Evolutionary conservation across 2,888 invertebrate genomes (phyloP), one percentile per base, ranked within the genome.

Genomic region (Chirona hameri): DNA sequence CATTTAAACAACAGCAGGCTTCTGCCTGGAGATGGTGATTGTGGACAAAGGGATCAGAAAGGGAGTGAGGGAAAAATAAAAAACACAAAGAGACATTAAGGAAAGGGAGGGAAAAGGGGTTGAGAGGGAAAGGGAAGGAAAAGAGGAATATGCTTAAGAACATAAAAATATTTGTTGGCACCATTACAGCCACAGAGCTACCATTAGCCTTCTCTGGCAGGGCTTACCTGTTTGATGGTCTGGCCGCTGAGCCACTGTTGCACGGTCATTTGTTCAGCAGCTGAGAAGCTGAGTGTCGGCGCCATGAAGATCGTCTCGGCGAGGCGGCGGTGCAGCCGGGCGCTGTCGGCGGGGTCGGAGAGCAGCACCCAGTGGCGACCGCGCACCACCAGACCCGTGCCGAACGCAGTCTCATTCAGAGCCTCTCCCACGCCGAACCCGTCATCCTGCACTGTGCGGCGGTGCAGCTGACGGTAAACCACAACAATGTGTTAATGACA

Each of bases 391-490:
- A 92, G 86, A 0, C 92, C 92, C 0, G 88, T 87, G 0, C 90
- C 90, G 84, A 88, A 89, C 2, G 89, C 90, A 52, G 90, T 89
- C 86, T 94, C 94, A 85, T 93, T 92, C 31, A 94, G 86, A 0
- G 93, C 88, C 87, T 94, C 93, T 57, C 91, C 92, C 0, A 94
- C 91, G 0, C 94, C 94, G 85, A 92, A 92, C 0, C 90, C 91
- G 86, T 94, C 94, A 86, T 94, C 94, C 80, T 90, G 89, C 4
- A 93, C 87, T 0, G 92, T 88, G 83, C 93, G 89, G 83, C 94
- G 89, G 86, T 94, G 93, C 0, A 93, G 87, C 93, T 93, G 84
- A 39, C 39, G 39, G 39, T 39, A 39, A 39, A 39, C 4, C 39
- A 39, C 39, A 39, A 39, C 39, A 39, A 2, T 39, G 39, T 39